These are phyloP conservation scores for Drosophila hamatofila DNA, from an alignment of 2,888 invertebrate species.

Conservation along the genomic window DNA sequence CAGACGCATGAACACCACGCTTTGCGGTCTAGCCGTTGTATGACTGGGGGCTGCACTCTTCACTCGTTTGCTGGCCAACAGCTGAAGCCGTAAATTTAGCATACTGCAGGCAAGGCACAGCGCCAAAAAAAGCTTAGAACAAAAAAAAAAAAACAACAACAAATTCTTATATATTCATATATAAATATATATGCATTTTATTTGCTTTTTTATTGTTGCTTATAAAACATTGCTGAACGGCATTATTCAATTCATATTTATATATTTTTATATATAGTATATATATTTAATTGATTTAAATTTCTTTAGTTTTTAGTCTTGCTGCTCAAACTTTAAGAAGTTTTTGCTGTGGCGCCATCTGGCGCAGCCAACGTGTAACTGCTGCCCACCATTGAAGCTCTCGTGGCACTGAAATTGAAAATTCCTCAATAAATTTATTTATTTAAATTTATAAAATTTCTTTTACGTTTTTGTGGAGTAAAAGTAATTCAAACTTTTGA, in stretches of 20 bases:
- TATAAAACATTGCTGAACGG: too few relatives aligned
- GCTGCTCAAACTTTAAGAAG: constrained; percentile 17
- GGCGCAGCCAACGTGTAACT: constrained; percentile 32
- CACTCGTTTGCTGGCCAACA: neutral
- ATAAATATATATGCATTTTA: neutral
- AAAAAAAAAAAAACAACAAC: too few relatives aligned
- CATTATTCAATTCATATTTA: neutral
- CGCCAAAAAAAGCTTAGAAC: too few relatives aligned
- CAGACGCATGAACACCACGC: constrained; percentile 56
- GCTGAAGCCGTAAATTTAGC: too few relatives aligned
- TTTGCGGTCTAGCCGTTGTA: constrained; percentile 58
- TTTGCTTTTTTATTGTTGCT: neutral
- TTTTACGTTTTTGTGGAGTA: neutral
- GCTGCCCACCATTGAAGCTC: neutral
- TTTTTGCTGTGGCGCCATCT: constrained; percentile 49
- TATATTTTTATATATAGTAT: too few relatives aligned
- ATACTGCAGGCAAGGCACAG: too few relatives aligned
- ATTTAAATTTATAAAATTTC: neutral
- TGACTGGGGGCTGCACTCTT: constrained; percentile 24
- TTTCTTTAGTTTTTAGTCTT: neutral
- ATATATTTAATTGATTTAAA: neutral
- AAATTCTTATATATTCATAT: neutral
- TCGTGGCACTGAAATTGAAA: too few relatives aligned
- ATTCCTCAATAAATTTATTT: neutral
- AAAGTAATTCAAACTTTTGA: neutral